Conservation (phyloP, 2,113 vertebrate genomes). For the Leucoraja erinaceus region DNA sequence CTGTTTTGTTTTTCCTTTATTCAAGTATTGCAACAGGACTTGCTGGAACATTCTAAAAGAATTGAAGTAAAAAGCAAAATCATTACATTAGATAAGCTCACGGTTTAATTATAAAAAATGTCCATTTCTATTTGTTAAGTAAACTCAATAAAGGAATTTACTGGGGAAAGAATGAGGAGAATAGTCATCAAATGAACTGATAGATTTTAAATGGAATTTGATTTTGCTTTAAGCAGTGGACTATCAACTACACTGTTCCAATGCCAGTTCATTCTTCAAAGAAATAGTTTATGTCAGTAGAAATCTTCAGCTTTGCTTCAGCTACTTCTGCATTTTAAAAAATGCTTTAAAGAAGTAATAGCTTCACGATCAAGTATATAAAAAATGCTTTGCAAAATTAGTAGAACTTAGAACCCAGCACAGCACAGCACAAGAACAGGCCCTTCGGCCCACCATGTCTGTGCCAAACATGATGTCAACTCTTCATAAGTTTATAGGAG, state of each 20-base stretch:
- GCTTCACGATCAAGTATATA: not conserved
- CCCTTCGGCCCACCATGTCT: too few relatives aligned
- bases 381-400: not conserved
- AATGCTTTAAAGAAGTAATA: not conserved
- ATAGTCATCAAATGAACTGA: not conserved
- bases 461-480: too few relatives aligned
- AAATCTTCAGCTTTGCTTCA: not conserved
- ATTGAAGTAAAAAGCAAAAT: too few relatives aligned
- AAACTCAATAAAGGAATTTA: not conserved
- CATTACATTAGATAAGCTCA: too few relatives aligned
- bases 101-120: not conserved
- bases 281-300: not conserved
- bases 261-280: not conserved
- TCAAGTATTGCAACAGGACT: too few relatives aligned
- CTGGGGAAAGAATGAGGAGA: not conserved
- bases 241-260: not conserved
- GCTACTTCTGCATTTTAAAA: not conserved
- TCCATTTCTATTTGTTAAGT: not conserved
- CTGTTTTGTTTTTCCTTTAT: not conserved
- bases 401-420: not conserved
- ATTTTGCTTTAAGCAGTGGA: not conserved
- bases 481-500: too few relatives aligned
- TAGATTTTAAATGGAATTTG: not conserved
- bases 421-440: too few relatives aligned
- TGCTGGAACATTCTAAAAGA: too few relatives aligned